A percentile compares a stretch with the other conserved stretches of the same genome.
Evolutionary conservation across 2,888 invertebrate genomes (phyloP).

Genomic region (Gibbula magus): DNA sequence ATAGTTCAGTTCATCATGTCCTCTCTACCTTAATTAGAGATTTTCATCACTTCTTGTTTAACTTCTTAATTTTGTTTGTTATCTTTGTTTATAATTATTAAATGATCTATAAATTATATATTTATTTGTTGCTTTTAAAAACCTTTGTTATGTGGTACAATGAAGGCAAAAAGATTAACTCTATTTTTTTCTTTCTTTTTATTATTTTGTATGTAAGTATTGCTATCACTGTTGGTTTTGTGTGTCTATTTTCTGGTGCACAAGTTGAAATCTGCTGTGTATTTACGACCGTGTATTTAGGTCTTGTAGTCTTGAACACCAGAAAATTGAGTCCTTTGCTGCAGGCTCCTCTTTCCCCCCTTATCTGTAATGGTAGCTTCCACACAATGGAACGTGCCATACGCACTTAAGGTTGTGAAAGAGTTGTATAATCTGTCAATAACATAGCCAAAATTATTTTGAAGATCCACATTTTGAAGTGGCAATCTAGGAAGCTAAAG

Average conservation of each 20-base stretch:
- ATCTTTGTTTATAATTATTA: neutral
- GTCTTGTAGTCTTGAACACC: constrained; percentile 6
- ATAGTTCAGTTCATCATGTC: no score
- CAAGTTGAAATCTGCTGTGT: neutral
- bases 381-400: constrained; percentile 10
- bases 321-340: constrained; percentile 23
- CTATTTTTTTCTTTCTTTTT: neutral
- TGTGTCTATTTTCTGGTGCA: constrained; percentile 23
- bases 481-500: no score
- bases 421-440: constrained; percentile 5
- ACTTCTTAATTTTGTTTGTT: neutral
- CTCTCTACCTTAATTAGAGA: no score
- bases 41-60: no score
- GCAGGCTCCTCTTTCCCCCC: constrained; percentile 9
- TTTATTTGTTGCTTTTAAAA: neutral
- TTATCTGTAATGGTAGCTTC: constrained; percentile 10
- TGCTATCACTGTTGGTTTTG: constrained; percentile 12
- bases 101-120: neutral
- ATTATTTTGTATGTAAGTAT: neutral
- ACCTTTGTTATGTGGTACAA: neutral
- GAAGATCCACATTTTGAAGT: no score
- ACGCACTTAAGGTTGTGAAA: constrained; percentile 5
- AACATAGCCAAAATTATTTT: neutral
- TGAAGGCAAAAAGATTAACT: neutral
- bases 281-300: neutral